Percentiles rank a stretch among this genome's conserved stretches.
Evolutionary conservation across 2,113 vertebrate species (phyloP).

Genomic region (Enhydra lutris): DNA sequence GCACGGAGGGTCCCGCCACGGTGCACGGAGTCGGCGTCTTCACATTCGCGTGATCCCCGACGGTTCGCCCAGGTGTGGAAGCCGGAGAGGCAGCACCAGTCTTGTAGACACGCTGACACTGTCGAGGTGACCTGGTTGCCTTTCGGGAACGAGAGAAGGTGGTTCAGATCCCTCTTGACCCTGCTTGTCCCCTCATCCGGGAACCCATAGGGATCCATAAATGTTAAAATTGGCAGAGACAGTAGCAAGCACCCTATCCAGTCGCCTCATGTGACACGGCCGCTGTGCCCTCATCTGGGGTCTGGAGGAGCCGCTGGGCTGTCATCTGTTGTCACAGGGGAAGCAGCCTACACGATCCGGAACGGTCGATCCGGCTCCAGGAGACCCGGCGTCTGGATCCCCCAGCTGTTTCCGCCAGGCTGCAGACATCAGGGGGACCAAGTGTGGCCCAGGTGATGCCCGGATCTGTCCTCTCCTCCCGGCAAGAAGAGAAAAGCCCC

Average conservation of each 20-base stretch:
- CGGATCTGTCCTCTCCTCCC: too few relatives aligned
- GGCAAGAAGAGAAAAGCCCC: background rate
- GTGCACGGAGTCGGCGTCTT: background rate
- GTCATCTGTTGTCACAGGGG: background rate
- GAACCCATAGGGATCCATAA: background rate
- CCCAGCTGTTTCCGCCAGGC: background rate
- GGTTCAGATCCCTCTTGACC: background rate
- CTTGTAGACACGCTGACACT: fast-evolving
- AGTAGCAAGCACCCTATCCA: background rate
- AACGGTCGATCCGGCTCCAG: background rate
- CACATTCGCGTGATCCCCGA: background rate
- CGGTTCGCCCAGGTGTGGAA: background rate
- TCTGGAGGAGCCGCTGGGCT: background rate
- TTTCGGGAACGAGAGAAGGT: too few relatives aligned
- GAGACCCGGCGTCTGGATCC: background rate
- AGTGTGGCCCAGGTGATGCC: background rate
- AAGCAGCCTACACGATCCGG: background rate
- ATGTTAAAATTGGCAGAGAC: background rate
- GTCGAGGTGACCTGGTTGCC: too few relatives aligned
- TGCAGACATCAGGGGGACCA: background rate
- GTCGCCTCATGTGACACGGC: fast-evolving
- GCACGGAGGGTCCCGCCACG: background rate
- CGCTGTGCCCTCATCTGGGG: background rate
- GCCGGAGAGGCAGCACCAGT: background rate
- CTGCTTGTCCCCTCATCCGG: background rate